phyloP scores from a whole-genome alignment of 2,797 vertebrate genomes.

The Distichodus sexfasciatus region DNA sequence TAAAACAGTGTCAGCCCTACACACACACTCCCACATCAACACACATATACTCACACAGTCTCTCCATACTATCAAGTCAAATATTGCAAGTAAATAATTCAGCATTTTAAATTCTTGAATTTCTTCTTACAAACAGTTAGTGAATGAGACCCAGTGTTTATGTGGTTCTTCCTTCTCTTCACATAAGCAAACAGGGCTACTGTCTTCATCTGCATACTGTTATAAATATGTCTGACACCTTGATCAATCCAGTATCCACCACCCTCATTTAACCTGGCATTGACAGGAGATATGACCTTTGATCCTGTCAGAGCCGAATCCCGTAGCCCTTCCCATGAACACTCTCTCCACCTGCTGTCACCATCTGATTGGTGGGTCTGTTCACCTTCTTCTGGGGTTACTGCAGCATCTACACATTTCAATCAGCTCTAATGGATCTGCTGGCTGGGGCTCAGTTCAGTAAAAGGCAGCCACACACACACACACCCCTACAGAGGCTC shows the following conservation, averaged over 20 bases:
- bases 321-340: neutral
- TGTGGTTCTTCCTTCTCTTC: neutral
- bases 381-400: conserved; percentile 71
- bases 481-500: conserved; percentile 38
- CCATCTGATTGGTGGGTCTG: conserved; percentile 45
- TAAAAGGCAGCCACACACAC: conserved; percentile 44
- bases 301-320: neutral
- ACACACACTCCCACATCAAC: neutral
- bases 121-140: no score
- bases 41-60: neutral
- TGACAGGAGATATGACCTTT: conserved; percentile 12
- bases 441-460: conserved; percentile 68
- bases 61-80: no score
- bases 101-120: no score
- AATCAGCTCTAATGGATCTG: conserved; percentile 79
- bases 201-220: neutral
- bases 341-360: conserved; percentile 2
- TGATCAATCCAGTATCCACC: neutral
- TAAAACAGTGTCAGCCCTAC: neutral
- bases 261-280: neutral
- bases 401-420: conserved; percentile 66
- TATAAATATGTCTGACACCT: conserved; percentile 10
- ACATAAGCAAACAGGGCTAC: no score
- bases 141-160: no score
- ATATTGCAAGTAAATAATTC: no score